Evolutionary conservation across 2,113 vertebrate species (phyloP).

Genomic region (Heterotis niloticus): DNA sequence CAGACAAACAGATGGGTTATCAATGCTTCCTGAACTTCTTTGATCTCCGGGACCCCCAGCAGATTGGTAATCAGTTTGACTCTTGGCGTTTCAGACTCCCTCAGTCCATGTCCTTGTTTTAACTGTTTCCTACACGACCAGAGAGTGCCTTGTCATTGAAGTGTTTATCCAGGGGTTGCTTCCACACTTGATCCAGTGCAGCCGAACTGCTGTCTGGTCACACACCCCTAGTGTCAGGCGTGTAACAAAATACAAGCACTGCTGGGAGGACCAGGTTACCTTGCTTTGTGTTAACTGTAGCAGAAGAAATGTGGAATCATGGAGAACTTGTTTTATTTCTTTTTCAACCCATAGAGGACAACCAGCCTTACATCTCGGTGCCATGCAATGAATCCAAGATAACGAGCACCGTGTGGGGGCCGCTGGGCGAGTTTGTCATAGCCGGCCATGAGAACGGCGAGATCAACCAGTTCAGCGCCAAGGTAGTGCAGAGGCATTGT

Average conservation of each 20-base stretch:
- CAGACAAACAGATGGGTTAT: slow-evolving; percentile 99
- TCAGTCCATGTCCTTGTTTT: background rate
- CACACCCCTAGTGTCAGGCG: background rate
- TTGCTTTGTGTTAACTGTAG: background rate
- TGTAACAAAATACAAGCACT: too few species aligned
- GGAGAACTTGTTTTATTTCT: background rate
- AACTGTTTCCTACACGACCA: background rate
- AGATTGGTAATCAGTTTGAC: slow-evolving; percentile 69
- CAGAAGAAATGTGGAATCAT: background rate
- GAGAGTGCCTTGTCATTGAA: background rate
- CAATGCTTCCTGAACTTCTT: slow-evolving; percentile 93
- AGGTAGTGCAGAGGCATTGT: slow-evolving; percentile 61
- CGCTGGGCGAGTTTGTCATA: slow-evolving; percentile 87
- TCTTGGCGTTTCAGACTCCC: background rate
- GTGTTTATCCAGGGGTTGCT: too few species aligned
- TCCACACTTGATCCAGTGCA: background rate
- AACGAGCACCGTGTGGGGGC: slow-evolving; percentile 95
- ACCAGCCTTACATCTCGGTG: slow-evolving; percentile 87
- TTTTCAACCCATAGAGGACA: slow-evolving; percentile 68
- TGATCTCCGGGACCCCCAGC: slow-evolving; percentile 83
- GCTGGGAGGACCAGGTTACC: too few species aligned
- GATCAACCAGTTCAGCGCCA: slow-evolving; percentile 91
- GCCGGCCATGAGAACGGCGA: slow-evolving; percentile 90
- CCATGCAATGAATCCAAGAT: slow-evolving; percentile 90
- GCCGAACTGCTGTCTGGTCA: background rate